These are phyloP conservation scores for Agonopterix heracliana DNA, from an alignment of 2,888 invertebrate species.

Conservation along the genomic window DNA sequence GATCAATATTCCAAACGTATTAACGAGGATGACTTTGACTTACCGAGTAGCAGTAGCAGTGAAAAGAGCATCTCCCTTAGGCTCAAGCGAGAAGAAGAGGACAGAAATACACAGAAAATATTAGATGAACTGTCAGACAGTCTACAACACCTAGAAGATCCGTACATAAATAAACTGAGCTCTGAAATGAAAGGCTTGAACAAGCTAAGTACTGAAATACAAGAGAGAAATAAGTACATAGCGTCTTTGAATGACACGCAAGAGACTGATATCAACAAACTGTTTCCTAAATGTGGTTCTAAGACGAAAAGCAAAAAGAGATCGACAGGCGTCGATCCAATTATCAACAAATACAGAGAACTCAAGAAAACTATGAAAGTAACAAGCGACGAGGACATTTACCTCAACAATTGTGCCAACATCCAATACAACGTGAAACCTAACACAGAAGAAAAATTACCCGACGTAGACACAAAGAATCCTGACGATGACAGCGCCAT, in stretches of 20 bases:
- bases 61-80: slow-evolving; percentile 71
- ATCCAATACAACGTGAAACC: slow-evolving; percentile 55
- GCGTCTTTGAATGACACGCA: slow-evolving; percentile 71
- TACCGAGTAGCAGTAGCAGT: slow-evolving; percentile 69
- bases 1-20: slow-evolving; percentile 77
- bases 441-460: slow-evolving; percentile 47
- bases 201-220: slow-evolving; percentile 75
- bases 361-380: slow-evolving; percentile 65
- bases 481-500: slow-evolving; percentile 70
- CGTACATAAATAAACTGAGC: slow-evolving; percentile 76
- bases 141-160: slow-evolving; percentile 76
- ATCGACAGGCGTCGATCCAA: slow-evolving; percentile 67
- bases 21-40: slow-evolving; percentile 71
- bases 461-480: slow-evolving; percentile 58
- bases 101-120: slow-evolving; percentile 66
- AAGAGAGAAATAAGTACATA: slow-evolving; percentile 73
- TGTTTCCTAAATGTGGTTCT: slow-evolving; percentile 68
- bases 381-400: slow-evolving; percentile 61
- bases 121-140: slow-evolving; percentile 68
- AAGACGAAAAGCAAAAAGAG: slow-evolving; percentile 70
- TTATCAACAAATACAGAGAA: slow-evolving; percentile 68
- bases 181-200: slow-evolving; percentile 76
- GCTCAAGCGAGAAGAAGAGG: slow-evolving; percentile 66
- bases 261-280: slow-evolving; percentile 62
- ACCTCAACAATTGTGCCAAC: slow-evolving; percentile 67